phyloP scores from a whole-genome alignment of 2,797 vertebrate genomes.

The Taeniopygia guttata region DNA sequence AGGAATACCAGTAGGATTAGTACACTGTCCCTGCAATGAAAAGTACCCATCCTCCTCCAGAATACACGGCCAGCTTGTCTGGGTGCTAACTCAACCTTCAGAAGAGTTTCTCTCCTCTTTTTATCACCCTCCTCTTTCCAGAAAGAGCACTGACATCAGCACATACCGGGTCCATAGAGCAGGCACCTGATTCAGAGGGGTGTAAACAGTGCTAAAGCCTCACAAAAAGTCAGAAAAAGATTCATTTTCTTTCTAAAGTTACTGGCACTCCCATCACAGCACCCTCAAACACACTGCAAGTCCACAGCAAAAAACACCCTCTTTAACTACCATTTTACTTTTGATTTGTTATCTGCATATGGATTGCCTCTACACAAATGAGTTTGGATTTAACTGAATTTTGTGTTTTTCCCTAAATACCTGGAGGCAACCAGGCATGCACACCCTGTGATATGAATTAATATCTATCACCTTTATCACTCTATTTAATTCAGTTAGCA shows the following conservation, averaged over 20 bases:
- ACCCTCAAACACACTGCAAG: rapidly evolving
- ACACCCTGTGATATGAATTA: background rate
- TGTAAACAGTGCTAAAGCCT: background rate
- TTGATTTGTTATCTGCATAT: background rate
- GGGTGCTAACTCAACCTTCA: background rate
- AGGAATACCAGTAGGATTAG: background rate
- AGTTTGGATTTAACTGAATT: background rate
- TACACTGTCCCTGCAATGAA: background rate
- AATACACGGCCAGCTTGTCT: background rate
- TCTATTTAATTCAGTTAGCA: background rate
- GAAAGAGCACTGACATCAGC: background rate
- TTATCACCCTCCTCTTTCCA: background rate
- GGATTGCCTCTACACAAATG: background rate
- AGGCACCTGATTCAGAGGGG: background rate
- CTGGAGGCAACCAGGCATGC: background rate
- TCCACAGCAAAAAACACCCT: rapidly evolving
- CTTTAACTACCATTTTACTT: background rate
- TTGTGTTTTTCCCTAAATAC: background rate
- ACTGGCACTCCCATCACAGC: background rate
- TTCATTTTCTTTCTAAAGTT: background rate
- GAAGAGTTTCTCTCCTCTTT: background rate
- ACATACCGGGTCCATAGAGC: rapidly evolving
- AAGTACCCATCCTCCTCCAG: background rate
- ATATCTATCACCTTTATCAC: background rate
- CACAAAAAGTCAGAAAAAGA: background rate